Evolutionary conservation across 2,113 vertebrate species (phyloP).

Genomic region (Okapia johnstoni): DNA sequence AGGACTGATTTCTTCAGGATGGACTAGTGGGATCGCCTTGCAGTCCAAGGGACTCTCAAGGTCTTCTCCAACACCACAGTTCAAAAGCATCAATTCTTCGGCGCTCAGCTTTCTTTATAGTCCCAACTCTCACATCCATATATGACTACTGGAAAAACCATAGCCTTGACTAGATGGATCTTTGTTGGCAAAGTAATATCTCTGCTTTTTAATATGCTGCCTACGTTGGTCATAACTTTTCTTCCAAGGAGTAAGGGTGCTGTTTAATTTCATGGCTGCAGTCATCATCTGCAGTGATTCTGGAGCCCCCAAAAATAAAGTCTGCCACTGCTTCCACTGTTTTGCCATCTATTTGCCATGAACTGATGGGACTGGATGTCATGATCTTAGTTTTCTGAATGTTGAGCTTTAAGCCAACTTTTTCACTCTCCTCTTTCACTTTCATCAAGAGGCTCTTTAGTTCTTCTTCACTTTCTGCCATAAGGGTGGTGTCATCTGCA

Average conservation of each 20-base stretch:
- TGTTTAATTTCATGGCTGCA: neutral
- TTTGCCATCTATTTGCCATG: fast-evolving
- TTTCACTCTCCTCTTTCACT: neutral
- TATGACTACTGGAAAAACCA: neutral
- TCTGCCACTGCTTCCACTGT: neutral
- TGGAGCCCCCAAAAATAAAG: neutral
- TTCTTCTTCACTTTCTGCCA: neutral
- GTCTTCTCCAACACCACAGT: neutral
- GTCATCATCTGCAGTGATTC: neutral
- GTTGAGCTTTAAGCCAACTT: neutral
- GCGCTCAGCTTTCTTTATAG: neutral
- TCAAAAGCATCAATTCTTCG: neutral
- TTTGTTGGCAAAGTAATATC: neutral
- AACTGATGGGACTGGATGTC: neutral
- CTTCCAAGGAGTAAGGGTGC: neutral
- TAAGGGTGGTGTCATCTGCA: neutral
- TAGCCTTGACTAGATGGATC: fast-evolving
- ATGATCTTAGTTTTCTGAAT: neutral
- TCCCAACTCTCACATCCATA: neutral
- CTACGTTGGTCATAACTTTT: neutral
- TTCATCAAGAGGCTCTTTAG: neutral
- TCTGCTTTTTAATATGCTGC: neutral
- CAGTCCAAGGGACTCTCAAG: neutral
- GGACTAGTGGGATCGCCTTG: neutral
- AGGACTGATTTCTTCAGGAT: neutral